A percentile compares a stretch with the other conserved stretches of the same genome.
phyloP scores from a whole-genome alignment of 2,113 vertebrate genomes.

The Charadrius vociferus region DNA sequence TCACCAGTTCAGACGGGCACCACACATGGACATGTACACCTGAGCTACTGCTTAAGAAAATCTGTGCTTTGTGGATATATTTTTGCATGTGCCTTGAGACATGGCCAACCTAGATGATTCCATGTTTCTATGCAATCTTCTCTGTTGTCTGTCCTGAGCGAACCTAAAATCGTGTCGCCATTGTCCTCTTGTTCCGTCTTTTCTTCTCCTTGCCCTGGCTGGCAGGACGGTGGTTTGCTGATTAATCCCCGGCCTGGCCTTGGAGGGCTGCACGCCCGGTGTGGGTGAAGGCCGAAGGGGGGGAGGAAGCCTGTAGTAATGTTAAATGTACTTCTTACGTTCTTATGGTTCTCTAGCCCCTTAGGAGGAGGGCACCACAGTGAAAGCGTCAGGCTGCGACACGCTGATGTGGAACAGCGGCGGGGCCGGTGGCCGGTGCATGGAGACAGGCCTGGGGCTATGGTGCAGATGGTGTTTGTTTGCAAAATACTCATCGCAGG shows the following conservation, averaged over 20 bases:
- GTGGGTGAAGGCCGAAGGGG: background rate
- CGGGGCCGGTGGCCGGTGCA: too few species aligned
- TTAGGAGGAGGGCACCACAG: too few species aligned
- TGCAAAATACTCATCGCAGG: too few species aligned
- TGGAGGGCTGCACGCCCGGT: background rate
- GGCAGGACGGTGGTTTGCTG: background rate
- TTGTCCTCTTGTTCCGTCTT: background rate
- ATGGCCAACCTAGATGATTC: background rate
- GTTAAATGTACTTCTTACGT: background rate
- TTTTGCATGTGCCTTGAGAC: background rate
- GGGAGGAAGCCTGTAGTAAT: background rate
- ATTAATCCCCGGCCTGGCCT: background rate
- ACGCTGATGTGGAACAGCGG: too few species aligned
- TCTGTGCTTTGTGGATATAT: rapidly evolving
- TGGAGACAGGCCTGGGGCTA: too few species aligned
- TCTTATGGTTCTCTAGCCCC: too few species aligned
- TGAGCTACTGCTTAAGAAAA: background rate
- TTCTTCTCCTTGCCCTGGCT: background rate
- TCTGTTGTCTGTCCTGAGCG: background rate
- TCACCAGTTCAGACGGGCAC: background rate
- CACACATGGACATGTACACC: rapidly evolving
- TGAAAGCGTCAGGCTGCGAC: too few species aligned
- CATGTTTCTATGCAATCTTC: background rate
- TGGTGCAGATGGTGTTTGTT: too few species aligned
- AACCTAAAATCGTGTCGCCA: background rate